Conservation (phyloP, 1,140 invertebrate genomes). For the Catajapyx aquilonaris region DNA sequence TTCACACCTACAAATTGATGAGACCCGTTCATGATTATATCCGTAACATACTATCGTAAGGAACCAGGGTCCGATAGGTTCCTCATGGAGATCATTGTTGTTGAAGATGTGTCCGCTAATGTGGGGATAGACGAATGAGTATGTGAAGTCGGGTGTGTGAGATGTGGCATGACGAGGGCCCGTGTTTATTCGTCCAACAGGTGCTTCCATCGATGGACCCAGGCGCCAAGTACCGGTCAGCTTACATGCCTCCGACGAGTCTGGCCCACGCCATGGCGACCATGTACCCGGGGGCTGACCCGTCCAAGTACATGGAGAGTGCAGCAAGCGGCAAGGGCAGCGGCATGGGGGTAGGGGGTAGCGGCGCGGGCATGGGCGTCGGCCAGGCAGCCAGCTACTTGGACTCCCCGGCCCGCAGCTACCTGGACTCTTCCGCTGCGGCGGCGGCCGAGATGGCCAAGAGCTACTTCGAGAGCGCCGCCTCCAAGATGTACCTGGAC, state of each 20-base stretch:
- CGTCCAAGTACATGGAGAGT: slow-evolving; percentile 31
- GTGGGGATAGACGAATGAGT: no score
- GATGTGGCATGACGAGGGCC: no score
- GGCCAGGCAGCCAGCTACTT: neutral
- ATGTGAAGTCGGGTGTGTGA: no score
- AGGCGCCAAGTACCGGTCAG: slow-evolving; percentile 50
- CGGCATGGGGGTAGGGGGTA: no score
- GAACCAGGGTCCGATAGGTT: no score
- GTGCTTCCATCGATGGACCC: slow-evolving; percentile 51
- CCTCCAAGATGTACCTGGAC: slow-evolving; percentile 49
- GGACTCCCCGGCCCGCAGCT: slow-evolving; percentile 23
- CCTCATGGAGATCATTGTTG: no score
- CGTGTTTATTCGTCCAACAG: slow-evolving; percentile 25
- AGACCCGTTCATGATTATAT: no score
- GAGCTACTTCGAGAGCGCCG: slow-evolving; percentile 46
- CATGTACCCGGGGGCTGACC: slow-evolving; percentile 39
- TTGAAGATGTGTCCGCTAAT: no score
- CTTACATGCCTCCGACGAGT: slow-evolving; percentile 37
- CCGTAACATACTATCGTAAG: no score
- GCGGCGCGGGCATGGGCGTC: no score
- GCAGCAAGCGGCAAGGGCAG: no score
- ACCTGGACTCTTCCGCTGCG: slow-evolving; percentile 35
- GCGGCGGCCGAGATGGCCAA: slow-evolving; percentile 46
- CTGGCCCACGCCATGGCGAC: slow-evolving; percentile 28
- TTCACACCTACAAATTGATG: no score